Evolutionary conservation across 2,113 vertebrate genomes (phyloP).

Genomic region (Geococcyx californianus): DNA sequence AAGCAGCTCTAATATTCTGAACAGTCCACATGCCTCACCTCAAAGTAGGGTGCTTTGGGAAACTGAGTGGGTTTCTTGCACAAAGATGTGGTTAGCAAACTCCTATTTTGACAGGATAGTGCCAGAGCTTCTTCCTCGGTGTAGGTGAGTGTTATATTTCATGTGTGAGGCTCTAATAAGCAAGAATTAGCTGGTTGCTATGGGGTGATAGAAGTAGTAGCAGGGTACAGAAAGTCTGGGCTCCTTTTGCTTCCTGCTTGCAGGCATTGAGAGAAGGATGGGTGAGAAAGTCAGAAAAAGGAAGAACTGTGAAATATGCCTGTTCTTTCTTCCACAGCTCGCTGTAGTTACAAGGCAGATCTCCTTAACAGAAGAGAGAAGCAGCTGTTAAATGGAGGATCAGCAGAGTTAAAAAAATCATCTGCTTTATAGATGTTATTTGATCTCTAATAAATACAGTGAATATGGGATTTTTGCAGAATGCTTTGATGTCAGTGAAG

Average conservation of each 20-base stretch:
- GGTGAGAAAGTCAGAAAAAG: neutral
- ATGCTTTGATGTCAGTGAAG: slow-evolving; percentile 27
- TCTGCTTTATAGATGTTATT: slow-evolving; percentile 31
- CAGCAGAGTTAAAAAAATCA: neutral
- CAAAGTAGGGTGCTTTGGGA: neutral
- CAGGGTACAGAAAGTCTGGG: neutral
- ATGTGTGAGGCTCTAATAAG: neutral
- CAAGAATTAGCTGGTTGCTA: neutral
- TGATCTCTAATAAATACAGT: slow-evolving; percentile 39
- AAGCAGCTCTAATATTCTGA: neutral
- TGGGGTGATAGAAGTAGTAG: neutral
- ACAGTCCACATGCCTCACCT: neutral
- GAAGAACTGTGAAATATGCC: neutral
- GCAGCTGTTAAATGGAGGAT: neutral
- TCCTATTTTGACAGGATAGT: neutral
- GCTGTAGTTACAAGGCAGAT: neutral
- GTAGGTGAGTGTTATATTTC: neutral
- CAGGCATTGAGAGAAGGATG: neutral
- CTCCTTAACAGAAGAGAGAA: neutral
- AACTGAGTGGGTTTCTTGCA: neutral
- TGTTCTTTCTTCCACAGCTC: neutral
- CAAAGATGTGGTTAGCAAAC: neutral
- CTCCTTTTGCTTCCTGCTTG: neutral
- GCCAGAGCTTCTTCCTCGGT: neutral
- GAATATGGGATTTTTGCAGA: slow-evolving; percentile 30